A percentile compares a stretch with the other conserved stretches of the same genome.
Evolutionary conservation across 2,113 vertebrate species (phyloP).

Genomic region (Montifringilla adamsi): DNA sequence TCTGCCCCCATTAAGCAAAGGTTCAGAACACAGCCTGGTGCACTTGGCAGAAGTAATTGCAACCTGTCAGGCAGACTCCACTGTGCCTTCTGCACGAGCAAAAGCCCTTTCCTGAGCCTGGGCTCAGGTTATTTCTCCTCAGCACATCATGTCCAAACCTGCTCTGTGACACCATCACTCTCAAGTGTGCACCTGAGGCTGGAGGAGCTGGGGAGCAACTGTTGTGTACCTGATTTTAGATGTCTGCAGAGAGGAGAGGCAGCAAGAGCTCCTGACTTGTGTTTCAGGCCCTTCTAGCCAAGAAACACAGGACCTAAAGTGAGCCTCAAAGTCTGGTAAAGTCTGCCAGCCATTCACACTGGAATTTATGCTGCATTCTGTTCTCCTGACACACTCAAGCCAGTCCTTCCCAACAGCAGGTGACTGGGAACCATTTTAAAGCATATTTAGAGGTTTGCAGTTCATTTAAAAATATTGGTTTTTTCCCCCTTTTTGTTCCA

Average conservation of each 20-base stretch:
- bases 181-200: not conserved
- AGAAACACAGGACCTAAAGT: not conserved
- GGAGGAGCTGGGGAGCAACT: not conserved
- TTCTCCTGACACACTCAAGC: not conserved
- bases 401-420: not conserved
- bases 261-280: not conserved
- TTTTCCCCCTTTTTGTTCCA: not conserved
- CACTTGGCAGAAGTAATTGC: constrained; percentile 52
- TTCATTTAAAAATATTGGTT: not conserved
- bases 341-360: not conserved
- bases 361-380: not conserved
- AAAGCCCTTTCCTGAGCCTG: not conserved
- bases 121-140: not conserved
- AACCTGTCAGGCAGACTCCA: constrained; percentile 38
- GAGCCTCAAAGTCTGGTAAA: not conserved
- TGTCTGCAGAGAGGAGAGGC: not conserved
- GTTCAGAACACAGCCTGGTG: constrained; percentile 36
- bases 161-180: not conserved
- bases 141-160: not conserved
- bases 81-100: not conserved
- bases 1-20: constrained; percentile 59
- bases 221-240: not conserved
- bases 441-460: not conserved
- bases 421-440: not conserved
- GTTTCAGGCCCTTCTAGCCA: not conserved